A percentile compares a stretch with the other conserved stretches of the same genome.
These are phyloP conservation scores for Enteromius thamalakanensis DNA, from an alignment of 2,797 vertebrate species.

Conservation along the genomic window DNA sequence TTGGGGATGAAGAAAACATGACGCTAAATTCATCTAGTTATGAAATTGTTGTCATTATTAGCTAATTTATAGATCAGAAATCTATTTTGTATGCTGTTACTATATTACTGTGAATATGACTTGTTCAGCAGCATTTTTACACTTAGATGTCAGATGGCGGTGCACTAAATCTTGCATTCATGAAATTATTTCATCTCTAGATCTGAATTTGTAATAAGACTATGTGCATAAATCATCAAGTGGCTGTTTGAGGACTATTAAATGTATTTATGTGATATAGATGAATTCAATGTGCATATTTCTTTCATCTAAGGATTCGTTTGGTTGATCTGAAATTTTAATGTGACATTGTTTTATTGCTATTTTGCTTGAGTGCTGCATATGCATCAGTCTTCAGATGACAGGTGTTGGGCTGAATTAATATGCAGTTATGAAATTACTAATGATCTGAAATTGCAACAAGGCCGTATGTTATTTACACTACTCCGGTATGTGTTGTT, in stretches of 20 bases:
- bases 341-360: not conserved
- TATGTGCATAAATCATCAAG: not conserved
- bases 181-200: not conserved
- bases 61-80: not conserved
- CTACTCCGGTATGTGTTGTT: not conserved
- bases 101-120: not conserved
- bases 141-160: not conserved
- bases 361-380: not conserved
- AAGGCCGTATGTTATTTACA: not conserved
- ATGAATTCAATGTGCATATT: not conserved
- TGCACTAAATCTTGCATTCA: not conserved
- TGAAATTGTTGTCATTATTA: not conserved
- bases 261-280: not conserved
- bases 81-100: not conserved
- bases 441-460: conserved; percentile 2
- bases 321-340: not conserved
- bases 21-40: not conserved
- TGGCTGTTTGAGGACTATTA: not conserved
- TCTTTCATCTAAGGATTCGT: not conserved
- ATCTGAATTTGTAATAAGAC: not conserved
- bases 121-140: not conserved
- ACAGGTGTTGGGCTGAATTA: not conserved
- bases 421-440: conserved; percentile 2
- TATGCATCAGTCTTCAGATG: conserved; percentile 4
- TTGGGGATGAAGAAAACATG: not conserved